phyloP scores from a whole-genome alignment of 2,797 vertebrate genomes.

The Acanthiza pusilla region DNA sequence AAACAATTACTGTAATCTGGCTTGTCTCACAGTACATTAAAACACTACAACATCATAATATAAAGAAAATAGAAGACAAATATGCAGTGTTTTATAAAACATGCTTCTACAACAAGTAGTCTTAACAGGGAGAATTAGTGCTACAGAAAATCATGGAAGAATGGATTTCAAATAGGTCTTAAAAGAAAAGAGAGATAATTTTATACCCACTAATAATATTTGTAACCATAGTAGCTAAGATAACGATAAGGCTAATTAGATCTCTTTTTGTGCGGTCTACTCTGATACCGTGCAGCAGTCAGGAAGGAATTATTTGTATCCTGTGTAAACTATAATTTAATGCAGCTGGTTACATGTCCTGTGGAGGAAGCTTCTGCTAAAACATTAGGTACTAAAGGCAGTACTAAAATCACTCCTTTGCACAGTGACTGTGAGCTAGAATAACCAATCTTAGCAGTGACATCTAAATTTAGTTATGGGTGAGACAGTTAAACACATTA shows the following conservation, averaged over 20 bases:
- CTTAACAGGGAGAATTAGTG: neutral
- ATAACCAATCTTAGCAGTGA: neutral
- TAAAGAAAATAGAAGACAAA: neutral
- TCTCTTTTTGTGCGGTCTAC: neutral
- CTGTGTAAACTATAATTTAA: neutral
- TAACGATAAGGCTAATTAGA: neutral
- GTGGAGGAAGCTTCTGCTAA: neutral
- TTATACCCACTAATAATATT: constrained; percentile 17
- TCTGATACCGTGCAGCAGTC: neutral
- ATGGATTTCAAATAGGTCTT: neutral
- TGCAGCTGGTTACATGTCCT: neutral
- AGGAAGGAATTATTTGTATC: constrained; percentile 7
- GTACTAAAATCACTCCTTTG: neutral
- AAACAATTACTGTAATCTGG: neutral
- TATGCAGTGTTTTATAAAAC: neutral
- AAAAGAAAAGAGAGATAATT: neutral
- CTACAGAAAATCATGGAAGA: neutral
- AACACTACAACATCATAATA: neutral
- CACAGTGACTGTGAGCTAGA: neutral
- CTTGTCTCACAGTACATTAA: neutral
- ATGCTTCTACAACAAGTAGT: neutral
- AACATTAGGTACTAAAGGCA: neutral
- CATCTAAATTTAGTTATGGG: neutral
- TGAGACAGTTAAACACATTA: neutral
- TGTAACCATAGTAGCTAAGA: neutral